Conservation (phyloP, 1,140 invertebrate genomes). For the Prorops nasuta region DNA sequence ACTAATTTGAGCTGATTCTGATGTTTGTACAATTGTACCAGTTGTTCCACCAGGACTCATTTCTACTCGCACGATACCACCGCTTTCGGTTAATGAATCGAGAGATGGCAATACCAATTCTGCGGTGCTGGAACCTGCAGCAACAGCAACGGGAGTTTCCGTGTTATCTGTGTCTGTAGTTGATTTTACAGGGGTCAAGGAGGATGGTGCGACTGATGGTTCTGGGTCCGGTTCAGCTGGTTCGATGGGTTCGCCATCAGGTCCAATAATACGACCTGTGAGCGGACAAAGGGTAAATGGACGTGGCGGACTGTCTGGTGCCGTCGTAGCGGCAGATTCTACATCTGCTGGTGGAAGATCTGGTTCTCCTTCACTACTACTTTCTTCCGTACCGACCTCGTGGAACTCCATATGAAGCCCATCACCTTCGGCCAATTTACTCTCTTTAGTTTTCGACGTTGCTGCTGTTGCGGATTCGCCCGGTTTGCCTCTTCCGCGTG, state of each 20-base stretch:
- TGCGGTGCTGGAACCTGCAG: slow-evolving; percentile 13
- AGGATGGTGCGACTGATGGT: slow-evolving; percentile 14
- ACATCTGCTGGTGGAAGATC: slow-evolving; percentile 59
- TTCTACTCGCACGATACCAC: slow-evolving; percentile 65
- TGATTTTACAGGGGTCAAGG: slow-evolving; percentile 15
- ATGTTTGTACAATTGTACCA: slow-evolving; percentile 60
- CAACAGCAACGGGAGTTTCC: slow-evolving; percentile 1
- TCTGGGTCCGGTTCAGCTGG: slow-evolving; percentile 32
- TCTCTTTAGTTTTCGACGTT: slow-evolving; percentile 45
- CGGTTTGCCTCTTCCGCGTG: slow-evolving; percentile 30
- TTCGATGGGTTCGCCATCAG: slow-evolving; percentile 65
- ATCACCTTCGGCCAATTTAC: slow-evolving; percentile 52
- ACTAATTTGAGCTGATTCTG: slow-evolving; percentile 39
- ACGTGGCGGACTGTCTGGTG: slow-evolving; percentile 65
- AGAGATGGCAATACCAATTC: slow-evolving; percentile 47
- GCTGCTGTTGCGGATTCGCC: slow-evolving; percentile 12
- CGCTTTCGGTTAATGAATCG: slow-evolving; percentile 59
- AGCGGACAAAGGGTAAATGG: slow-evolving; percentile 68
- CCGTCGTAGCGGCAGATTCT: slow-evolving; percentile 52
- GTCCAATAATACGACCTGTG: slow-evolving; percentile 68
- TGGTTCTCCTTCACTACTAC: slow-evolving; percentile 60
- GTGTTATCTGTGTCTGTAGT: background rate
- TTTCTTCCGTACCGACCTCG: slow-evolving; percentile 52
- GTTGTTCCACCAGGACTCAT: slow-evolving; percentile 69
- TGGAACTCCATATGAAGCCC: slow-evolving; percentile 56